Percentiles rank a stretch among this genome's conserved stretches.
Evolutionary conservation across 2,797 vertebrate genomes (phyloP).

Genomic region (Crenichthys baileyi): DNA sequence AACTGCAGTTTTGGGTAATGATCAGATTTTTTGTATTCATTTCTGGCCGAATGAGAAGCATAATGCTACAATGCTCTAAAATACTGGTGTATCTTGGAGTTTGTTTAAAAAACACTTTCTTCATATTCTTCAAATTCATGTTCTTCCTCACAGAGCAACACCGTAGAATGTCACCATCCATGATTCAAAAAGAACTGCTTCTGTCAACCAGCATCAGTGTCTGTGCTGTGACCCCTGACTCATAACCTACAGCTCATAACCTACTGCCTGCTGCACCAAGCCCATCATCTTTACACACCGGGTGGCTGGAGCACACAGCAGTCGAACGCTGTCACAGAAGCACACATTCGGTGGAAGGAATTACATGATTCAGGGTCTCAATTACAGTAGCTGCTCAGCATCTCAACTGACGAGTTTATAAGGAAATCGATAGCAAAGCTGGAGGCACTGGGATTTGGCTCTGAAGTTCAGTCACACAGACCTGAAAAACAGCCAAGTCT

Average conservation of each 20-base stretch:
- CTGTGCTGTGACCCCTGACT: conserved; percentile 46
- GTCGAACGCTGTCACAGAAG: conserved; percentile 17
- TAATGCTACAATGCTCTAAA: neutral
- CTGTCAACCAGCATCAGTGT: conserved; percentile 46
- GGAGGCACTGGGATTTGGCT: conserved; percentile 19
- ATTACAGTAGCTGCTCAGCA: conserved; percentile 40
- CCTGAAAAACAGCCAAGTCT: conserved; percentile 15
- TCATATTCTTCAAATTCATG: conserved; percentile 34
- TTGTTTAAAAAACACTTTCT: conserved; percentile 18
- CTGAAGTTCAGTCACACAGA: conserved; percentile 17
- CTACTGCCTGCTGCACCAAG: conserved; percentile 16
- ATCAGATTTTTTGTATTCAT: conserved; percentile 7
- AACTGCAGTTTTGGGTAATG: neutral
- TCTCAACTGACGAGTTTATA: conserved; percentile 40
- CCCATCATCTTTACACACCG: conserved; percentile 27
- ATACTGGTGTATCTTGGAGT: neutral
- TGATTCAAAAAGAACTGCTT: conserved; percentile 56
- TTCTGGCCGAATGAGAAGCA: conserved; percentile 3
- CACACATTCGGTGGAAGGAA: conserved; percentile 29
- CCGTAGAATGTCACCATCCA: conserved; percentile 13
- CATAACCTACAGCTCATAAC: conserved; percentile 12
- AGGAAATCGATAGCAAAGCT: conserved; percentile 44
- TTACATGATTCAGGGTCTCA: conserved; percentile 46
- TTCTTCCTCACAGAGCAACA: conserved; percentile 30
- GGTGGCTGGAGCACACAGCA: conserved; percentile 5